phyloP scores from a whole-genome alignment of 2,113 vertebrate genomes.

The Brienomyrus longianalis region DNA sequence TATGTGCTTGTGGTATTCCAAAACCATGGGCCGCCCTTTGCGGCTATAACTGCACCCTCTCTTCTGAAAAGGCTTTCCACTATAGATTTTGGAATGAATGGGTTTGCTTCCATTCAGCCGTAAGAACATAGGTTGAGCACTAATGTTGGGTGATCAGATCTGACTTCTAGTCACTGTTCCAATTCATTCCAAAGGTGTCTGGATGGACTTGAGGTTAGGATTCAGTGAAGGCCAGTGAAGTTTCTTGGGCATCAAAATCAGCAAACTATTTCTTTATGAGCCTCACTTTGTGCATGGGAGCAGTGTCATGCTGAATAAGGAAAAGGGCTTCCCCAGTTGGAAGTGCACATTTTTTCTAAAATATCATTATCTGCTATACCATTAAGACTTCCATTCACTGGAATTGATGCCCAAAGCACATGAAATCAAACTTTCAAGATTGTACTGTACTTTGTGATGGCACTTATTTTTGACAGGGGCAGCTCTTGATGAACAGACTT shows the following conservation, averaged over 20 bases:
- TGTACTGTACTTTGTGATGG: no score
- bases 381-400: no score
- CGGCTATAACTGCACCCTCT: neutral
- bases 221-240: neutral
- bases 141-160: neutral
- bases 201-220: neutral
- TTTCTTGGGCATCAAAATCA: neutral
- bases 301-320: neutral
- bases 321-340: neutral
- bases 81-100: neutral
- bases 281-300: neutral
- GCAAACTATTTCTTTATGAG: neutral
- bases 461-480: no score
- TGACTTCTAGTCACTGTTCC: neutral
- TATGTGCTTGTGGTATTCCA: no score
- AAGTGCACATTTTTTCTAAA: neutral
- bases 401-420: no score
- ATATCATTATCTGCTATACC: neutral
- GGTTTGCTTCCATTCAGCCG: neutral
- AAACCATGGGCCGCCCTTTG: neutral
- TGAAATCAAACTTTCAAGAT: no score
- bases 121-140: neutral
- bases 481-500: no score
- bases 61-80: no score
- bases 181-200: neutral